phyloP scores from a whole-genome alignment of 2,113 vertebrate genomes.

The Uria lomvia region DNA sequence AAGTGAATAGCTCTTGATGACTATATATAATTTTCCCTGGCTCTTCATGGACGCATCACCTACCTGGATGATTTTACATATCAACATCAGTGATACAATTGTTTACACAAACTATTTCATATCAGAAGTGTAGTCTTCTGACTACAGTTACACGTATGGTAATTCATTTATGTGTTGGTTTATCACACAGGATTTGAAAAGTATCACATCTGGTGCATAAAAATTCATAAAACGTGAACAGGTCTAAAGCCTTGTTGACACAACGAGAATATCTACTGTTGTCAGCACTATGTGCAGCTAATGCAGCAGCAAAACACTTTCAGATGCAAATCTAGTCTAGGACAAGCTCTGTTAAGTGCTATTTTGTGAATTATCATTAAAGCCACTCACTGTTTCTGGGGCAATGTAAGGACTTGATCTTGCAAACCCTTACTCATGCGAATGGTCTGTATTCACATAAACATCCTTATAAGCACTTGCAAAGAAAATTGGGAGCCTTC shows the following conservation, averaged over 20 bases:
- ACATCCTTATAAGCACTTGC: background rate
- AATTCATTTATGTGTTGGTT: background rate
- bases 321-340: slow-evolving; percentile 9
- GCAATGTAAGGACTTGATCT: background rate
- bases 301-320: background rate
- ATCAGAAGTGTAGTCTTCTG: background rate
- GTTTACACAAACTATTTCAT: background rate
- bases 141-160: background rate
- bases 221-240: background rate
- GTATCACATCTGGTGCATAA: background rate
- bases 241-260: slow-evolving; percentile 13
- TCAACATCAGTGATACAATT: background rate
- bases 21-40: background rate
- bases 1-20: background rate
- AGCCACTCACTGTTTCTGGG: background rate
- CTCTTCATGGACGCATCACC: background rate
- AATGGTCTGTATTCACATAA: background rate
- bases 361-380: slow-evolving; percentile 4
- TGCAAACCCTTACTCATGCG: background rate
- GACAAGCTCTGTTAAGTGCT: background rate
- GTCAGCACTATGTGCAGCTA: background rate
- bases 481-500: background rate
- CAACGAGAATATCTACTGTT: background rate
- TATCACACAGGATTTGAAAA: background rate
- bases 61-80: background rate